Base-by-base conservation (phyloP, 2,888 invertebrate species). In the Gasteruption jaculator region DNA sequence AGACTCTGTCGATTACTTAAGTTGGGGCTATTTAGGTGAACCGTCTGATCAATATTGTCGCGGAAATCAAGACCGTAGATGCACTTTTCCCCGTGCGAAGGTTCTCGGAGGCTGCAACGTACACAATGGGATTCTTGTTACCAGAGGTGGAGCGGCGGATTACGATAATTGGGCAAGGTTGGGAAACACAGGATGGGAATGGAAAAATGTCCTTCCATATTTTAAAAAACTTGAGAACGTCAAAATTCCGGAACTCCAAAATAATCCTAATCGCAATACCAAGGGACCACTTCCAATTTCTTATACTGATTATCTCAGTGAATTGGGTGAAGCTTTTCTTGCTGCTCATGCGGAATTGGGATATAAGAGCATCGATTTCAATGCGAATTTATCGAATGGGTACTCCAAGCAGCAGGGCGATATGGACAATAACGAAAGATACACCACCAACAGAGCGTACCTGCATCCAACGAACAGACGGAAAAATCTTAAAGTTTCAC, bases 11-110 rank as follows among this genome's bases (percentile, higher is more conserved):
- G 38, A 48, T 3, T 74, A 79, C 29, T 79, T 85, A 30, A 88
- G 89, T 62, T 90, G 91, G 91, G 81, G 77, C 50, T 91, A 88
- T 67, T 81, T 83, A 61, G 88, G 89, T 0, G 82, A 85, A 63
- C 83, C 89, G 0, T 87, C 86, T 10, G 74, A 78, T 29, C 77
- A 73, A 38, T 83, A 82, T 51, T 88, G 88, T 58, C 74, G 83
- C 15, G 88, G 60, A 2, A 65, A 65, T 61, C 52, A 43, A 2
- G 56, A 63, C 12, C 55, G 57, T 1, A 58, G 54, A 30, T 73
- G 73, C 47, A 60, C 56, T 0, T 65, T 63, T 53, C 69, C 76
- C 0, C 55, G 74, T 31, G 91, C 90, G 3, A 88, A 85, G 66
- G 85, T 86, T 0, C 76, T 91, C 60, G 91, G 91, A 5, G 91